Evolutionary conservation across 2,113 vertebrate species (phyloP).

Genomic region (Reinhardtius hippoglossoides): DNA sequence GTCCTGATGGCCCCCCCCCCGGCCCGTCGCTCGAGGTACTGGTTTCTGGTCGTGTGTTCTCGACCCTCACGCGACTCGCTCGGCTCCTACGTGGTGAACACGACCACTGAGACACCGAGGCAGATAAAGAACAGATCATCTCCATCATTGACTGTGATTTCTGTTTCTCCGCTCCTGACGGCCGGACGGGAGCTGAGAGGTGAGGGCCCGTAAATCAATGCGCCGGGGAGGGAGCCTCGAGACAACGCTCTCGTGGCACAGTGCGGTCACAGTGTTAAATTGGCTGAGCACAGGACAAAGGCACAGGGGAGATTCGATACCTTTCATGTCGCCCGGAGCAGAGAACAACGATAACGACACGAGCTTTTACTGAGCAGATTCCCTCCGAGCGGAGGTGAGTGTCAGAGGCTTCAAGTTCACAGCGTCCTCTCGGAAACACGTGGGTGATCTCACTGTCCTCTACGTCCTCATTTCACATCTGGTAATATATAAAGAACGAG

Average conservation of each 20-base stretch:
- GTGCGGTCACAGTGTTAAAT: constrained; percentile 43
- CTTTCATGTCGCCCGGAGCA: constrained; percentile 44
- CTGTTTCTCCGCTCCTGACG: constrained; percentile 31
- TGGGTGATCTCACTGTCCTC: not conserved
- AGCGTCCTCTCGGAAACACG: not conserved
- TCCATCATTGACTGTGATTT: constrained; percentile 45
- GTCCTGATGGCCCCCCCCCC: not conserved
- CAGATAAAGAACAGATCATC: constrained; percentile 38
- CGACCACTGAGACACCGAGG: not conserved
- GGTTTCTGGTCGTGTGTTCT: not conserved
- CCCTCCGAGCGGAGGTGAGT: constrained; percentile 3
- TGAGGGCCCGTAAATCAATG: constrained; percentile 58
- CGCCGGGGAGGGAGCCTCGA: constrained; percentile 34
- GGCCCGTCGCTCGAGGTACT: not conserved
- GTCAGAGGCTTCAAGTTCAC: constrained; percentile 4
- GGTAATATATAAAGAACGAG: not conserved
- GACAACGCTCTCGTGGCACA: constrained; percentile 43
- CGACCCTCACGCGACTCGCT: not conserved
- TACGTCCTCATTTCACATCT: not conserved
- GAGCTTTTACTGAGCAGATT: constrained; percentile 3
- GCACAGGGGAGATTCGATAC: constrained; percentile 41
- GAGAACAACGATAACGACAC: constrained; percentile 18
- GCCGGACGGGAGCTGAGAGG: constrained; percentile 40
- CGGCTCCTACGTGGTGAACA: constrained; percentile 3
- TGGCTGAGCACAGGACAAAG: constrained; percentile 51